Conservation (phyloP, 2,113 vertebrate species). For the Gymnogyps californianus region DNA sequence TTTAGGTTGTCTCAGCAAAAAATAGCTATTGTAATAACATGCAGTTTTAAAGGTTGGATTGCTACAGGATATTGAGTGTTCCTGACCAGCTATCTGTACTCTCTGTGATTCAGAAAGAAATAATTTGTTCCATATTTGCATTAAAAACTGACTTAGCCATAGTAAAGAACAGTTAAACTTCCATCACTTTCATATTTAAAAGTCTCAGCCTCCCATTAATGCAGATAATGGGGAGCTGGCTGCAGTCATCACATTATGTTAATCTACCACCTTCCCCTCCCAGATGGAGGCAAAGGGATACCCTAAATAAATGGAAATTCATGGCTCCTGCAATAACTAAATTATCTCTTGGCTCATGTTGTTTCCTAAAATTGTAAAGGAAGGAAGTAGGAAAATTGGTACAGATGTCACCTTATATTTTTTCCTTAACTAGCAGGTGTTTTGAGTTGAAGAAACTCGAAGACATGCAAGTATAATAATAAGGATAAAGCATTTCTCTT, state of each 20-base stretch:
- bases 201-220: background rate
- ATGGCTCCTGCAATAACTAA: background rate
- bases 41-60: background rate
- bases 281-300: background rate
- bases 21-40: background rate
- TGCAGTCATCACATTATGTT: background rate
- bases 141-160: background rate
- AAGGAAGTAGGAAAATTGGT: background rate
- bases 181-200: background rate
- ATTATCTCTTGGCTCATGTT: background rate
- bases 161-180: background rate
- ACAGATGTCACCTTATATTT: background rate
- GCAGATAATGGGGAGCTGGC: background rate
- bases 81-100: background rate
- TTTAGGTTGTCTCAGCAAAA: background rate
- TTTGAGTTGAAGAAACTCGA: background rate
- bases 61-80: background rate
- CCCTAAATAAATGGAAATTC: background rate
- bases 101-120: background rate
- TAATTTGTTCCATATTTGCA: background rate
- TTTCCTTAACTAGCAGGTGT: background rate
- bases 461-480: background rate
- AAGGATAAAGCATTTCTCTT: conserved; percentile 13
- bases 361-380: background rate
- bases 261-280: background rate